Evolutionary conservation across 2,113 vertebrate genomes (phyloP).

Genomic region (Eulemur macaco): DNA sequence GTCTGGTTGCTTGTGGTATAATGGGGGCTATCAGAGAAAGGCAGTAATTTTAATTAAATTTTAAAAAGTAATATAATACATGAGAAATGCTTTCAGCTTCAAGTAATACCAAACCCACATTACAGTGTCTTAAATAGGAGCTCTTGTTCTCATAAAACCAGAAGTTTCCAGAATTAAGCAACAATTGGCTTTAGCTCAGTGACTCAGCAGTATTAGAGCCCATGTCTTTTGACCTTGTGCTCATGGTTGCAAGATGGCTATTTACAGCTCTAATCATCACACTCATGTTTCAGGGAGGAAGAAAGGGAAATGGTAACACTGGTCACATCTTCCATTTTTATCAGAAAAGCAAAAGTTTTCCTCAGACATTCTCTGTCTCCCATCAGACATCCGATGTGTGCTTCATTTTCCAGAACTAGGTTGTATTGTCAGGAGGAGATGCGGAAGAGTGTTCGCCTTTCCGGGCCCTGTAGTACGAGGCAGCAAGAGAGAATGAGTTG

Average conservation of each 20-base stretch:
- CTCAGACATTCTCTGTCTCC: not conserved
- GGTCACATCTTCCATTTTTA: not conserved
- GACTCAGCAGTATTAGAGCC: not conserved
- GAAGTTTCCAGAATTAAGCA: not conserved
- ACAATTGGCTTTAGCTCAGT: not conserved
- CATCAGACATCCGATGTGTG: not conserved
- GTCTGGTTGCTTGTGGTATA: not conserved
- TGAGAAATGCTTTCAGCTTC: not conserved
- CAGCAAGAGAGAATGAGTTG: not conserved
- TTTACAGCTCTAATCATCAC: not conserved
- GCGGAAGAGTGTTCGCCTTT: not conserved
- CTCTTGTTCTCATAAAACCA: not conserved
- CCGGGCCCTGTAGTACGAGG: not conserved
- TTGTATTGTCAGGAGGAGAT: not conserved
- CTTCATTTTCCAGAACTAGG: not conserved
- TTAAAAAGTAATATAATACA: not conserved
- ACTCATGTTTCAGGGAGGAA: not conserved
- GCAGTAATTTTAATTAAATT: not conserved
- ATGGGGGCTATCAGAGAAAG: not conserved
- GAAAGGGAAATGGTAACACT: not conserved
- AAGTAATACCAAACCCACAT: not conserved
- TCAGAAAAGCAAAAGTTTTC: slow-evolving; percentile 16
- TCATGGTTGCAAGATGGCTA: not conserved
- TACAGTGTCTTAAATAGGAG: not conserved
- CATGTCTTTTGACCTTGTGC: not conserved